Evolutionary conservation across 2,888 invertebrate genomes (phyloP).

Genomic region (Drosophila recens): DNA sequence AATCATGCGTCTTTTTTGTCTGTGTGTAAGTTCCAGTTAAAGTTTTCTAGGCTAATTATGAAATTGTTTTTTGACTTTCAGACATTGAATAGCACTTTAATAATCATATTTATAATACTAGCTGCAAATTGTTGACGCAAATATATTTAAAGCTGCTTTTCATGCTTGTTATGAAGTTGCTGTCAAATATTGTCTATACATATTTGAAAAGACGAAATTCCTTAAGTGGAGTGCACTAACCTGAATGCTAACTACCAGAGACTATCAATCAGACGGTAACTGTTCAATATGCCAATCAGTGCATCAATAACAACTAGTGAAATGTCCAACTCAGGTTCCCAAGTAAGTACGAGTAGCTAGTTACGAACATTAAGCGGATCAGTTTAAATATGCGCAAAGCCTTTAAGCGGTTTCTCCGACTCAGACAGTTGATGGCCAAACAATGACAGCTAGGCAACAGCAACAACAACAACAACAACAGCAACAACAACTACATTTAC

Average conservation of each 20-base stretch:
- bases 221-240: not conserved
- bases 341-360: slow-evolving; percentile 19
- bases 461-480: slow-evolving; percentile 31
- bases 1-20: too few relatives aligned
- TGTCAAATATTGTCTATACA: not conserved
- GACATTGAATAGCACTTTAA: too few relatives aligned
- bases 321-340: slow-evolving; percentile 14
- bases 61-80: too few relatives aligned
- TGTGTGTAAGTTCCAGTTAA: too few relatives aligned
- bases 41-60: too few relatives aligned
- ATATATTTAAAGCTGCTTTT: not conserved
- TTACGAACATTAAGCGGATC: slow-evolving; percentile 48
- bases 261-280: slow-evolving; percentile 10
- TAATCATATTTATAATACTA: too few relatives aligned
- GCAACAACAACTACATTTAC: slow-evolving; percentile 13
- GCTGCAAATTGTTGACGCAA: too few relatives aligned
- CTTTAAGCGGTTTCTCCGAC: slow-evolving; percentile 69
- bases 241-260: not conserved
- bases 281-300: slow-evolving; percentile 50
- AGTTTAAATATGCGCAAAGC: slow-evolving; percentile 68
- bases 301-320: slow-evolving; percentile 40
- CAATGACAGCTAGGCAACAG: slow-evolving; percentile 47
- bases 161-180: not conserved
- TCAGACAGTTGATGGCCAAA: slow-evolving; percentile 64
- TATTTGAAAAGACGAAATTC: not conserved